Base-by-base conservation (phyloP, 2,888 invertebrate species). In the Acrobasis repandana region DNA sequence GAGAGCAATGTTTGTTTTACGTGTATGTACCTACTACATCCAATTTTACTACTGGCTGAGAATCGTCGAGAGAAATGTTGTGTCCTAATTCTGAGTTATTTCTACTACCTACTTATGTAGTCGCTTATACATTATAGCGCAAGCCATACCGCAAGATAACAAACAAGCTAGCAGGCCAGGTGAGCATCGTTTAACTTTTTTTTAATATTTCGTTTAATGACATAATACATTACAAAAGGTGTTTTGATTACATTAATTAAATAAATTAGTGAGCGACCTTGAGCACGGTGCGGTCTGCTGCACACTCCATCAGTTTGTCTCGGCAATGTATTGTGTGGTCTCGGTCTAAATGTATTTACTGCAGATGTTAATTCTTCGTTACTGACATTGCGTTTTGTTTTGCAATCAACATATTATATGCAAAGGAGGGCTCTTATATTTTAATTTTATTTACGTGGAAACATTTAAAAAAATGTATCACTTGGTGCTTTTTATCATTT, bases 201-300 rank as follows among this genome's bases (percentile, higher is more conserved):
- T n/a, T n/a, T n/a, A n/a, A n/a, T n/a, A n/a, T n/a, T n/a, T n/a
- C n/a, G n/a, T 36, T 11, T 11, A 38, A 14, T 43, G 14, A 50
- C 28, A 50, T 58, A 47, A 58, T 47, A 57, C 15, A 9, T 58
- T 49, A 58, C 49, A 18, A 16, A 50, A 72, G 69, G 65, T 67
- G 69, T 65, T 70, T 70, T 70, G 70, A 68, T 69, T 69, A 74
- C 77, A 75, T 76, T 74, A 73, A 65, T 67, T 72, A 78, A 74
- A 74, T 75, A 79, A 74, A 76, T 76, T 73, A 73, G 80, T 79
- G 75, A 75, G 71, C 80, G 88, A 86, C 90, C 90, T 90, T 90
- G 88, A 78, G 73, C 67, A 66, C 65, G 67, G 69, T 69, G 70
- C 82, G 86, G 80, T 83, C 69, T 74, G 84, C 73, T 88, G 86